Conservation (phyloP, 2,888 invertebrate species). For the Conchocele bisecta region DNA sequence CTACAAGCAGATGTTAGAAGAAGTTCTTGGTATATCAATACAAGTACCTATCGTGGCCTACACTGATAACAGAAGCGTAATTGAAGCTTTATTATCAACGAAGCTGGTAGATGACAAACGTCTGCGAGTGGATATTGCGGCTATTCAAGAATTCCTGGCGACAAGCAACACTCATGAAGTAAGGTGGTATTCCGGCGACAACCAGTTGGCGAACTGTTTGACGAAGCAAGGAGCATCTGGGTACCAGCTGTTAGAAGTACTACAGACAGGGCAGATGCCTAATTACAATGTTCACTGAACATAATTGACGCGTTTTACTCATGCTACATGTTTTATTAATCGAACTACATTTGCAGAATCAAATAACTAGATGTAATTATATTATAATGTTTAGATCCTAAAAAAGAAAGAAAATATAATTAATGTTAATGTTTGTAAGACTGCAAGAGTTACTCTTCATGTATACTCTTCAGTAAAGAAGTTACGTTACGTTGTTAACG, state of each 20-base stretch:
- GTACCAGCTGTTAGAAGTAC: constrained; percentile 6
- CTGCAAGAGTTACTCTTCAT: no score
- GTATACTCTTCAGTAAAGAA: no score
- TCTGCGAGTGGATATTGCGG: constrained; percentile 5
- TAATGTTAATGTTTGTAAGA: no score
- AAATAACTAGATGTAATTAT: no score
- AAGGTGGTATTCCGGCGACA: constrained; percentile 12
- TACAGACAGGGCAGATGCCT: constrained; percentile 2
- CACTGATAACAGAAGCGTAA: constrained; percentile 31
- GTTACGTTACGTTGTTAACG: no score
- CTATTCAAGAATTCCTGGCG: constrained; percentile 9
- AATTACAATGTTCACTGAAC: no score
- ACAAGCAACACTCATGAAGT: background rate
- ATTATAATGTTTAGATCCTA: no score
- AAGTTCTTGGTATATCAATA: background rate
- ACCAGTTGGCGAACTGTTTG: constrained; percentile 11
- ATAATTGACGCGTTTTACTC: no score
- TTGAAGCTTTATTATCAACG: constrained; percentile 19
- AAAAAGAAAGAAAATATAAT: no score
- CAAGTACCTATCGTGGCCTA: constrained; percentile 26
- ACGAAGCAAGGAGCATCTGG: constrained; percentile 16
- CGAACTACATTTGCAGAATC: no score
- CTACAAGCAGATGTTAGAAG: constrained; percentile 22
- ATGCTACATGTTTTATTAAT: no score
- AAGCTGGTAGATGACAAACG: constrained; percentile 18